Percentiles rank a stretch among this genome's conserved stretches.
Evolutionary conservation across 2,888 invertebrate genomes (phyloP).

Genomic region (Ectemnius continuus): DNA sequence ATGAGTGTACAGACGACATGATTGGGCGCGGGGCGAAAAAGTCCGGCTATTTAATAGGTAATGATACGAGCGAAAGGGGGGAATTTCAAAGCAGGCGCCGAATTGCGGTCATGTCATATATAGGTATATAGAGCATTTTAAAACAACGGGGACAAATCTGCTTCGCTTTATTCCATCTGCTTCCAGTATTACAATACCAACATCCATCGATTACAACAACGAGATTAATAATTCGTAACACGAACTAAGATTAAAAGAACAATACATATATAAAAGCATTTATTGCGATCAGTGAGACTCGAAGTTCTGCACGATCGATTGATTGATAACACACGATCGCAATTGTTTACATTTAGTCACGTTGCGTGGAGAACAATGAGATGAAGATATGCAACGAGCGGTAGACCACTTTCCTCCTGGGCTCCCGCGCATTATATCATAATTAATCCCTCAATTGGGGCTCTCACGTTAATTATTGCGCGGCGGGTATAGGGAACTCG

Average conservation of each 20-base stretch:
- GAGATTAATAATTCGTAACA: too few relatives aligned
- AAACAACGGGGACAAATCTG: slow-evolving; percentile 2
- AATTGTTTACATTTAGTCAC: too few relatives aligned
- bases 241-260: neutral
- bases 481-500: slow-evolving; percentile 47
- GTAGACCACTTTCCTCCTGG: slow-evolving; percentile 12
- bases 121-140: slow-evolving; percentile 1
- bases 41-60: neutral
- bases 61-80: neutral
- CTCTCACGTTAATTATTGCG: slow-evolving; percentile 51
- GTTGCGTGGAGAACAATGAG: too few relatives aligned
- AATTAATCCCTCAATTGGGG: slow-evolving; percentile 28
- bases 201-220: too few relatives aligned
- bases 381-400: neutral
- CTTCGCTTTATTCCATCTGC: neutral
- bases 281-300: too few relatives aligned
- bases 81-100: neutral
- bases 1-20: too few relatives aligned
- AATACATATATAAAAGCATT: neutral
- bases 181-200: too few relatives aligned
- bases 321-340: neutral
- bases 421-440: slow-evolving; percentile 16
- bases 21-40: neutral
- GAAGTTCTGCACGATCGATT: neutral
- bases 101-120: slow-evolving; percentile 7